Conservation (phyloP, 2,888 invertebrate species). For the Gastracanthus pulcherrimus region DNA sequence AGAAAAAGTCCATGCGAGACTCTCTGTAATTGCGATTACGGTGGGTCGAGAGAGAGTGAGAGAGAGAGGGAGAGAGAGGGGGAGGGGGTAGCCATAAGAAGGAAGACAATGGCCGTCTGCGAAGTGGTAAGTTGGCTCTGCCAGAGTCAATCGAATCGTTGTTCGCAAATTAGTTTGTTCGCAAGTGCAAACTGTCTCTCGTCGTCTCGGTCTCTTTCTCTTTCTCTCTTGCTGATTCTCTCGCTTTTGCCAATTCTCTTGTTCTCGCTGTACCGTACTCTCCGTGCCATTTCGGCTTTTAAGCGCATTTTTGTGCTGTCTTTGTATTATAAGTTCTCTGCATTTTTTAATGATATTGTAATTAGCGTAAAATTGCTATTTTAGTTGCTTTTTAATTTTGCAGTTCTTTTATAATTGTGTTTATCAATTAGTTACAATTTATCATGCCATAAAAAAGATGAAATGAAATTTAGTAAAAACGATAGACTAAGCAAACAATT, state of each 20-base stretch:
- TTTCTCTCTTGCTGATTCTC: slow-evolving; percentile 23
- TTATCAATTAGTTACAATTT: no score
- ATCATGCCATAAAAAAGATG: no score
- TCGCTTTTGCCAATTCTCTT: neutral
- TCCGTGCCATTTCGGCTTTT: neutral
- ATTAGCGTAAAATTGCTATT: neutral
- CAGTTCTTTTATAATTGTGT: no score
- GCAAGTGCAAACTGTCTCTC: slow-evolving; percentile 56
- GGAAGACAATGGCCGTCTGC: slow-evolving; percentile 48
- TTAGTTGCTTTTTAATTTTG: no score
- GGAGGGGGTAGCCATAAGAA: slow-evolving; percentile 27
- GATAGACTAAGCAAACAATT: no score
- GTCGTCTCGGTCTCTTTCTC: no score
- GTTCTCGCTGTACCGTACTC: neutral
- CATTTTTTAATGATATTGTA: neutral
- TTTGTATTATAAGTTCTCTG: neutral
- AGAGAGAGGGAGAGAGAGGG: neutral
- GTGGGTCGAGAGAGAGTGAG: neutral
- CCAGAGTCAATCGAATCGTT: slow-evolving; percentile 60
- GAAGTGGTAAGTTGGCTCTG: slow-evolving; percentile 57
- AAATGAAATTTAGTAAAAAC: no score
- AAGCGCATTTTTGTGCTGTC: neutral
- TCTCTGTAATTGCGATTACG: slow-evolving; percentile 52
- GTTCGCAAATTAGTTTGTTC: slow-evolving; percentile 63
- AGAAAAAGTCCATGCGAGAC: slow-evolving; percentile 16